Evolutionary conservation across 2,888 invertebrate genomes (phyloP), one percentile per base, ranked within the genome.

Genomic region (Balanococcus diminutus): DNA sequence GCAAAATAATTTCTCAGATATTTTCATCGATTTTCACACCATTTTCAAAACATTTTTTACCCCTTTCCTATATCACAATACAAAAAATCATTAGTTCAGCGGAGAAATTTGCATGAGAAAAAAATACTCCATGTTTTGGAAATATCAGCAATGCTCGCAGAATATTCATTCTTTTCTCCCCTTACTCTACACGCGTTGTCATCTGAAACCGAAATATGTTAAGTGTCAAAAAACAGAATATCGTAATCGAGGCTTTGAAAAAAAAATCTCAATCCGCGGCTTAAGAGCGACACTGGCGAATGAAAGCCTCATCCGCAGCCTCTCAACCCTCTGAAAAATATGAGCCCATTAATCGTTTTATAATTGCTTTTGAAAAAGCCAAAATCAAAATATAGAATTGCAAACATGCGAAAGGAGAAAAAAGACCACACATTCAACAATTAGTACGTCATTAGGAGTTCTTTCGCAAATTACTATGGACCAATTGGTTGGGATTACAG

Each of bases 401-500:
- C 75, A 79, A 36, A 36, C 16, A 28, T 1, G 32, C 22, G 36
- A 32, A 75, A 75, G 8, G 75, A 36, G 19, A 36, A 79, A 32
- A 19, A 32, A 36, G 75, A 32, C 75, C 75, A 79, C 75, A 79
- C 75, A 79, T 79, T 79, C 36, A 79, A 79, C 75, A 79, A 79
- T 79, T 79, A 79, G 75, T 19, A 79, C 75, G 75, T 79, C 36
- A 79, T 79, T 79, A 36, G 8, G 0, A 79, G 36, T 67, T 67
- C 75, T 19, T 79, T 36, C 2, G 75, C 75, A 11, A 79, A 79
- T 79, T 36, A 36, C 0, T n/a, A n/a, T 36, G 19, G n/a, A 19
- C 19, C 11, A 19, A 19, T 36, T 36, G 1, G 75, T 36, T 36
- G 1, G 75, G 75, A 79, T 79, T 36, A 79, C 4, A 51, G 14